Conservation (phyloP, 2,888 invertebrate genomes). For the Brachynemurus nebulosus region DNA sequence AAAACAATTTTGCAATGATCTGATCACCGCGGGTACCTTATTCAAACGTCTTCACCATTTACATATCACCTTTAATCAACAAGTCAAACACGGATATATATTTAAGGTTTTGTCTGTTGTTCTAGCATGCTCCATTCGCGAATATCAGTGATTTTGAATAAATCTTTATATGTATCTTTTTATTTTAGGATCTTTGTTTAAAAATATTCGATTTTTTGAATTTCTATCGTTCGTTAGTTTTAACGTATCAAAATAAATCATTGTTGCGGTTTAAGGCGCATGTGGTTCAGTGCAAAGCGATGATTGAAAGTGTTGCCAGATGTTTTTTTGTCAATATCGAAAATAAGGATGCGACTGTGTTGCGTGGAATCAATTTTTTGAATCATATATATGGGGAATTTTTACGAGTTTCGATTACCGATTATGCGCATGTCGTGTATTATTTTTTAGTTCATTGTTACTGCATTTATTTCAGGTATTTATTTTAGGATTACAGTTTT, state of each 20-base stretch:
- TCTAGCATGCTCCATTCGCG: neutral
- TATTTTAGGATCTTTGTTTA: neutral
- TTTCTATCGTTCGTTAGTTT: neutral
- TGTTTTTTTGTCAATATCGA: neutral
- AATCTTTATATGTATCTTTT: neutral
- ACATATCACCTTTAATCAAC: too few relatives aligned
- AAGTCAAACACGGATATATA: neutral
- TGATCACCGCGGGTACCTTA: neutral
- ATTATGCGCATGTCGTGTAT: neutral
- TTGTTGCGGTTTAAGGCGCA: neutral
- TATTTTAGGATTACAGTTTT: neutral
- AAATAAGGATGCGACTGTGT: neutral
- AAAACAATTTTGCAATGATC: neutral
- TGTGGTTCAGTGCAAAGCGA: neutral
- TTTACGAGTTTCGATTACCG: neutral
- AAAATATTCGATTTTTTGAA: neutral
- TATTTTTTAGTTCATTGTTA: slow-evolving; percentile 1
- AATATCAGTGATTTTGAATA: neutral
- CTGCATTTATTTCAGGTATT: neutral
- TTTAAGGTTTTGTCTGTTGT: neutral
- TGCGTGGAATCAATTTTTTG: neutral
- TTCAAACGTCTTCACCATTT: neutral
- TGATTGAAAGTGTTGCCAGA: neutral
- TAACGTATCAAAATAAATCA: neutral
- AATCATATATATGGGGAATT: neutral